Evolutionary conservation across 1,140 invertebrate species (phyloP), one percentile per base, ranked within the genome.

Genomic region (Colletes latitarsis): DNA sequence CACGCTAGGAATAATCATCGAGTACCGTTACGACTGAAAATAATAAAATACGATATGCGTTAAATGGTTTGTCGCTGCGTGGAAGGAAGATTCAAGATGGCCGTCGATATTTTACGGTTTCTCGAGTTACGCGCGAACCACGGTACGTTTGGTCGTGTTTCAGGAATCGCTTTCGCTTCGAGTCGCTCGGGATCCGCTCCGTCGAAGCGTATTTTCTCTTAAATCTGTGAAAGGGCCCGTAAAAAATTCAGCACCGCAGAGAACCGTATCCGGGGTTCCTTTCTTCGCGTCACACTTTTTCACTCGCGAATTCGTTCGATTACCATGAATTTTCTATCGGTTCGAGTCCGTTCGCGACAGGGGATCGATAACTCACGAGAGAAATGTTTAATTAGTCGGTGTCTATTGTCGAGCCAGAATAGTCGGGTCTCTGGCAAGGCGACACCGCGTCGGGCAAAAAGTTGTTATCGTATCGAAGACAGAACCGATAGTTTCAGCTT

Each of bases 181-280:
- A 53, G 46, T 57, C 55, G 30, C 0, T 6, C 4, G 43, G 12
- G 6, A 49, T 46, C 8, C 43, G 0, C 17, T n/a, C 63, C 17
- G 8, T n/a, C 8, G 15, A 46, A 30, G 2, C 39, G 14, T 3
- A 8, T 46, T 46, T 60, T 9, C 9, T 6, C 53, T 60, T 62
- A 21, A 39, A 62, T 46, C 57, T 10, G n/a, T 21, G 53, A 57
- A 63, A 49, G 14, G 43, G 9, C 9, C 10, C 1, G 10, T 63
- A 14, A 74, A 74, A 63, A 49, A 74, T 74, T 74, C 72, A 64
- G 14, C n/a, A 9, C 30, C 60, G 0, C 64, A 6, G 39, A 4
- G 41, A 43, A 46, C 17, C 1, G 17, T 41, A 64, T 41, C 62
- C 39, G 17, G 30, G 39, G 43, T n/a, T 17, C 62, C 17, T 46